phyloP scores from a whole-genome alignment of 2,113 vertebrate species.

The Bufo gargarizans region DNA sequence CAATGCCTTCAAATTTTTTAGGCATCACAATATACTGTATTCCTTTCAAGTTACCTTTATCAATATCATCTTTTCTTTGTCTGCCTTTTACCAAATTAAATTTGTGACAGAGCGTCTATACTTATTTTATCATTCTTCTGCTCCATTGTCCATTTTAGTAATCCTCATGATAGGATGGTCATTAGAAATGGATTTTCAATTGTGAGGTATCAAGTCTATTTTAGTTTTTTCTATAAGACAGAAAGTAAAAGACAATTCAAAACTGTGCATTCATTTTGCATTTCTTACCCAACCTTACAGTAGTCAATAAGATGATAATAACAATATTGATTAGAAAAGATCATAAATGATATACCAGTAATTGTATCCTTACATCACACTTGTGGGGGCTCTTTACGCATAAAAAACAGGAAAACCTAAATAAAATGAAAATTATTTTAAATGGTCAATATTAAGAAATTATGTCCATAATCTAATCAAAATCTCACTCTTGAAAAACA shows the following conservation, averaged over 20 bases:
- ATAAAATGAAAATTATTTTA: background rate
- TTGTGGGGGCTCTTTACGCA: background rate
- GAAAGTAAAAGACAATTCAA: background rate
- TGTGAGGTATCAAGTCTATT: background rate
- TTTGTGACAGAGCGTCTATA: background rate
- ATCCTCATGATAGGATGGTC: background rate
- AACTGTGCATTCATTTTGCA: background rate
- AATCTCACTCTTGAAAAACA: background rate
- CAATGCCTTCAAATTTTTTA: too few relatives aligned
- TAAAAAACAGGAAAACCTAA: background rate
- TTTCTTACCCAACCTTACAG: background rate
- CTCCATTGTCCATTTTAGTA: background rate
- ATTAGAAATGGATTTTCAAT: background rate
- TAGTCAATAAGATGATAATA: slow-evolving; percentile 8
- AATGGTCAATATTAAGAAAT: background rate
- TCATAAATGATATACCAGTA: background rate
- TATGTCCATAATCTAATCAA: background rate
- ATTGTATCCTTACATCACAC: background rate
- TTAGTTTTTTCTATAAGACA: background rate
- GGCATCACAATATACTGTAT: too few relatives aligned
- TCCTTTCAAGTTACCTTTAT: background rate
- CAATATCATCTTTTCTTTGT: background rate
- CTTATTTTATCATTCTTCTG: background rate
- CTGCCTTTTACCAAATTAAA: background rate
- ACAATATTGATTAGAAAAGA: background rate